Evolutionary conservation across 2,113 vertebrate species (phyloP), one percentile per base, ranked within the genome.

Genomic region (Mobula hypostoma): DNA sequence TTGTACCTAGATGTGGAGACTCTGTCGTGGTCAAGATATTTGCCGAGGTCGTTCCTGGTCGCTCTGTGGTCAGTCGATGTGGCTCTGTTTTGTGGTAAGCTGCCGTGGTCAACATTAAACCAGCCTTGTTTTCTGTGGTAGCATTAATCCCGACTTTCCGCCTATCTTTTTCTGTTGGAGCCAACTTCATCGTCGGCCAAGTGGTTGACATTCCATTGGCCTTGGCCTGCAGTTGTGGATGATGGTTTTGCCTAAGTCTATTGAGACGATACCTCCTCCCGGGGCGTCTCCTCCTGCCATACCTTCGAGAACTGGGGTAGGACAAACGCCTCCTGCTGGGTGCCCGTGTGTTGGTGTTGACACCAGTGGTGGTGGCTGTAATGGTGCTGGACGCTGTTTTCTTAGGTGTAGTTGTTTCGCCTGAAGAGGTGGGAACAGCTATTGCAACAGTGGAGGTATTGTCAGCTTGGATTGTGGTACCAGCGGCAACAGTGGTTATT

Each of bases 231-330:
- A 63, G 88, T 11, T 70, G 29, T 19, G 70, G 68, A 9, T n/a
- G 70, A 9, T 72, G 32, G 36, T 95, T 96, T 29, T 96, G 95
- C 82, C 96, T 96, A 76, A 96, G 94, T 95, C 97, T 97, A 94
- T 97, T 97, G 58, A 96, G 97, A 19, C 96, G 97, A 3, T 94
- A 68, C 66, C 95, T 95, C 94, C 95, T 97, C 17, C 96, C 96
- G 0, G 96, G 95, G 19, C 96, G 96, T 94, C 96, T 97, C 94
- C 94, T 97, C 66, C 96, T 96, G 29, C 96, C 94, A 94, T 95
- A 95, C 0, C 95, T 96, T 19, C 96, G 91, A 24, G 70, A 40
- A 40, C n/a, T 29, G 40, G 40, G 4, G 27, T 29, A 29, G 8
- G 85, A 19, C 29, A 2, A 32, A 8, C n/a, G 63, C 32, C 63